These are phyloP conservation scores for Zoanthus sansibaricus DNA, from an alignment of 92 coral and sea anemone species.

Conservation along the genomic window DNA sequence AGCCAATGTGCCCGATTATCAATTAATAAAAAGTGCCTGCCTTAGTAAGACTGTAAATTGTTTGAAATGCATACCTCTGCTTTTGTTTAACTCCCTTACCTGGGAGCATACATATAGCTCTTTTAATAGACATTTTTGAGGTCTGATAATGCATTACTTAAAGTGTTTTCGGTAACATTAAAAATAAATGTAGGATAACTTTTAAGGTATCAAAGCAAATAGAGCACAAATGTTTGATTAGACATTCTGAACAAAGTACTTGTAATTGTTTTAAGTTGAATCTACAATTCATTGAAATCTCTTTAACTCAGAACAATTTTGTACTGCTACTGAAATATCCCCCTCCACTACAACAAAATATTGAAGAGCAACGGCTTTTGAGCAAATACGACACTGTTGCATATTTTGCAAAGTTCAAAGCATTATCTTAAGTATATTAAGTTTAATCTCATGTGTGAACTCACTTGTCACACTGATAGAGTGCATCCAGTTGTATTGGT, in stretches of 20 bases:
- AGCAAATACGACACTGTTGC: neutral
- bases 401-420: neutral
- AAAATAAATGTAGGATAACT: neutral
- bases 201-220: neutral
- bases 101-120: neutral
- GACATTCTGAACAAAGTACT: neutral
- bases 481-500: conserved; percentile 58
- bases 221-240: neutral
- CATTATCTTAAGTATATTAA: neutral
- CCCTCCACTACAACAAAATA: neutral
- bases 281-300: neutral
- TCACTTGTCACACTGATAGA: conserved; percentile 55
- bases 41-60: neutral
- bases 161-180: neutral
- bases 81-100: neutral
- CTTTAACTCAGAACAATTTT: neutral
- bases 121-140: neutral
- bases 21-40: neutral
- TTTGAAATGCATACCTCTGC: neutral
- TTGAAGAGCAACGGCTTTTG: neutral
- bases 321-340: neutral
- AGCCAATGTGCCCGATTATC: neutral
- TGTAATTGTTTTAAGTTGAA: neutral
- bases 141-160: neutral
- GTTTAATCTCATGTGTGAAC: conserved; percentile 22